Base-by-base conservation (phyloP, 2,113 vertebrate genomes). In the Eonycteris spelaea region DNA sequence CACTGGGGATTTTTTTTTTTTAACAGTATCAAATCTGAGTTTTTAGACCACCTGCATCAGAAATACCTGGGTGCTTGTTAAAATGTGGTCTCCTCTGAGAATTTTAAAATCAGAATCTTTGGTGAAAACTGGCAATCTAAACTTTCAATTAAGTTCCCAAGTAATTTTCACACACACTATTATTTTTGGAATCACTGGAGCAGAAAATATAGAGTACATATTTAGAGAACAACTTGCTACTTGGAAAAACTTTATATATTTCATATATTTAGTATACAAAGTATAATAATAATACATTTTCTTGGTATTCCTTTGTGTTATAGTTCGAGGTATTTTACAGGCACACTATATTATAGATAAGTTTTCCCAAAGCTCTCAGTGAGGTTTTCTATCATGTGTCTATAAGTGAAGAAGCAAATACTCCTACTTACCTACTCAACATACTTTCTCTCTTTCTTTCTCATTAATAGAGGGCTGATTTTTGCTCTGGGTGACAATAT, bases 121-220 rank as follows among this genome's bases (percentile, higher is more conserved):
- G 68, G 16, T 74, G 4, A 48, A 74, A 82, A 83, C 38, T 43
- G 26, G 12, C 22, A 73, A 45, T 57, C 74, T 89, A 53, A 86
- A 83, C 87, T 95, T 97, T 94, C 96, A 90, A 40, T 95, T 91
- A 94, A 68, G 48, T 75, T 86, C 48, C 89, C 53, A 82, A 65
- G 68, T 79, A 78, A 74, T 95, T 86, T 86, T 90, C 70, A 67
- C 21, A 24, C 10, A 67, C 21, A 40, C 8, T 91, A 35, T 73
- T 91, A 87, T 75, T 89, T 89, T 35, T 28, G 33, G 48, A 95
- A 45, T 93, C 86, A 65, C 6, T 95, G 63, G 53, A 86, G 82
- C 61, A 84, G 67, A 97, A 95, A 57, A 95, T 74, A 74, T 0
- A 7, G 18, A 59, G 16, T 43, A 86, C 38, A 51, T 74, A 16